phyloP scores from a whole-genome alignment of 2,888 invertebrate genomes.

The Lottia scabra region DNA sequence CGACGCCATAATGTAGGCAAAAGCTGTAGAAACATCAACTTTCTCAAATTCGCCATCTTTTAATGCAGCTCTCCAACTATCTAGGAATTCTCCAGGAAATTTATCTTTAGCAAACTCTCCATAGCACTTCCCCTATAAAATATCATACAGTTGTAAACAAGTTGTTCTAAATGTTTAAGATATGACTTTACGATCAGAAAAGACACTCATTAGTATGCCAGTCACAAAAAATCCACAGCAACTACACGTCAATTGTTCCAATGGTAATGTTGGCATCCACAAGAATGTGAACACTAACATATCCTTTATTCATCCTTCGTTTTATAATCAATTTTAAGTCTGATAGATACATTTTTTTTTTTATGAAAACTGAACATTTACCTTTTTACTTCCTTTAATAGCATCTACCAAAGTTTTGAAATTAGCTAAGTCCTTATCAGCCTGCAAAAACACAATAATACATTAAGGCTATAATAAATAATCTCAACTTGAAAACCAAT shows the following conservation, averaged over 20 bases:
- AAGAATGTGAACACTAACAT: too few relatives aligned
- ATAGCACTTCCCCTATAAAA: slow-evolving; percentile 79
- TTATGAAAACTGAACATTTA: slow-evolving; percentile 32
- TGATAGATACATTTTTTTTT: too few relatives aligned
- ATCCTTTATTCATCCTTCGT: too few relatives aligned
- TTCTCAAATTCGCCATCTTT: slow-evolving; percentile 85
- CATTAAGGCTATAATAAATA: too few relatives aligned
- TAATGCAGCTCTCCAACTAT: slow-evolving; percentile 86
- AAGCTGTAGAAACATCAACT: slow-evolving; percentile 83
- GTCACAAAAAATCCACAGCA: too few relatives aligned
- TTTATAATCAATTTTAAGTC: too few relatives aligned
- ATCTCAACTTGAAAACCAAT: too few relatives aligned
- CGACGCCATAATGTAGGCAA: slow-evolving; percentile 90
- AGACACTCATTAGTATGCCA: too few relatives aligned
- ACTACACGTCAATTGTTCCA: too few relatives aligned
- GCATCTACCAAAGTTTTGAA: slow-evolving; percentile 80
- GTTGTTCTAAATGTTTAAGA: too few relatives aligned
- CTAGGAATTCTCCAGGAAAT: slow-evolving; percentile 92
- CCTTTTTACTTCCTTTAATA: slow-evolving; percentile 86
- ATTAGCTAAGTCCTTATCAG: slow-evolving; percentile 85
- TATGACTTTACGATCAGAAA: too few relatives aligned
- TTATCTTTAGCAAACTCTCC: slow-evolving; percentile 95
- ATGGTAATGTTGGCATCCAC: too few relatives aligned
- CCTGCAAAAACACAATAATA: slow-evolving; percentile 44
- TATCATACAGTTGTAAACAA: background rate